Base-by-base conservation (phyloP, 2,113 vertebrate species). In the Phaethornis superciliosus region DNA sequence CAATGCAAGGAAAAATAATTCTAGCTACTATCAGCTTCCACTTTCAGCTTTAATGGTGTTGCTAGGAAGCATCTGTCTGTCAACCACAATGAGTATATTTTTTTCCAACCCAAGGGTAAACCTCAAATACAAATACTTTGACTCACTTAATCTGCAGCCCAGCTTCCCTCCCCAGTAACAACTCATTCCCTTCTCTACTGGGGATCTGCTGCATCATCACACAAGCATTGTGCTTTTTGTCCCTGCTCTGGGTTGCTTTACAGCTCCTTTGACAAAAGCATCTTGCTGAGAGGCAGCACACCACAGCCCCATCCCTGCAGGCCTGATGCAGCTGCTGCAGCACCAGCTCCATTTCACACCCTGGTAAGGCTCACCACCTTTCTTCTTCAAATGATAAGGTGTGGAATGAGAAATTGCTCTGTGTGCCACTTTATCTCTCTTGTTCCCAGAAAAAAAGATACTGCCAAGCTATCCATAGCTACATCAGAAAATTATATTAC, bases 21-120 rank as follows among this genome's bases (percentile, higher is more conserved):
- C 27, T 33, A 79, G 51, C 32, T 65, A 69, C 33, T 76, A 93
- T 59, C 37, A 90, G 56, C 35, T 89, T 90, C 52, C 26, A 64
- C 32, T 88, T 89, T 76, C 49, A 91, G 35, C 70, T 71, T 89
- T 40, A 84, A 84, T 5, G 6, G 40, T 44, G 40, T 14, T 89
- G 49, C 70, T 72, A 77, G 49, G 71, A 92, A 87, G 46, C n/a
- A 90, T n/a, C 70, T 37, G 42, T n/a, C 67, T 70, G n/a, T 75
- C 24, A 76, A 71, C 7, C 63, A 76, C 77, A 94, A 24, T 0
- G 2, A 82, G 18, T 60, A 11, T 32, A 15, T 58, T 86, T 46
- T 33, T 83, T 63, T 58, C 51, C 71, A 83, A 15, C 20, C 24
- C 47, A 72, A 68, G 63, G 44, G 54, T 21, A 90, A 92, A 76